Percentiles rank a stretch among this genome's conserved stretches.
phyloP scores from a whole-genome alignment of 2,888 invertebrate species.

The Cabera pusaria region DNA sequence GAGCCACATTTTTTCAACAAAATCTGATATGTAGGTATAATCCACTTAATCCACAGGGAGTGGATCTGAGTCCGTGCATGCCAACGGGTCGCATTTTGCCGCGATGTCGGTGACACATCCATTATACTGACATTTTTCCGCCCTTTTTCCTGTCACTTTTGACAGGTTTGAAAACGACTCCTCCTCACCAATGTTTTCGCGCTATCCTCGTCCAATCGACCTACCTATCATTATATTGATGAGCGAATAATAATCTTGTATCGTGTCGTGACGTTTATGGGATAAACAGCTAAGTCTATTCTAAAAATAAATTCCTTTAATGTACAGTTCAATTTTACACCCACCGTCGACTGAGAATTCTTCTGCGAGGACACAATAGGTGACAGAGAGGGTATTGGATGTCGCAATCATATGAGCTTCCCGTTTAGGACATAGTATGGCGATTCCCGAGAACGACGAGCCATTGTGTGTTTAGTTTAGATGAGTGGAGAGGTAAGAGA shows the following conservation, averaged over 20 bases:
- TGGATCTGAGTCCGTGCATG: constrained; percentile 60
- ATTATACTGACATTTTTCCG: constrained; percentile 80
- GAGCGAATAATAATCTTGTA: constrained; percentile 38
- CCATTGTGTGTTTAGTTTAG: constrained; percentile 32
- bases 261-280: too few species aligned
- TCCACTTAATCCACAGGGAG: constrained; percentile 66
- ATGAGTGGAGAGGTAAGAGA: constrained; percentile 20
- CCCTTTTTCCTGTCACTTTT: constrained; percentile 81
- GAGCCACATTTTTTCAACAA: constrained; percentile 43
- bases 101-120: constrained; percentile 80
- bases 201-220: constrained; percentile 51
- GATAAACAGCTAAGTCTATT: constrained; percentile 27
- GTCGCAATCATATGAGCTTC: constrained; percentile 35
- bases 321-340: constrained; percentile 35
- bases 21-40: constrained; percentile 47
- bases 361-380: constrained; percentile 31
- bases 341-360: constrained; percentile 26
- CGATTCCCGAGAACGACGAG: constrained; percentile 23
- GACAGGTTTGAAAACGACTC: constrained; percentile 80
- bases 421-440: constrained; percentile 34
- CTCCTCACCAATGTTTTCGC: constrained; percentile 69
- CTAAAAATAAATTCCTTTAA: constrained; percentile 27
- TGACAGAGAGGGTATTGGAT: constrained; percentile 29
- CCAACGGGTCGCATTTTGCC: constrained; percentile 65
- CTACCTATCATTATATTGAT: constrained; percentile 47